Conservation (phyloP, 2,113 vertebrate species). For the Tetraodon nigroviridis region DNA sequence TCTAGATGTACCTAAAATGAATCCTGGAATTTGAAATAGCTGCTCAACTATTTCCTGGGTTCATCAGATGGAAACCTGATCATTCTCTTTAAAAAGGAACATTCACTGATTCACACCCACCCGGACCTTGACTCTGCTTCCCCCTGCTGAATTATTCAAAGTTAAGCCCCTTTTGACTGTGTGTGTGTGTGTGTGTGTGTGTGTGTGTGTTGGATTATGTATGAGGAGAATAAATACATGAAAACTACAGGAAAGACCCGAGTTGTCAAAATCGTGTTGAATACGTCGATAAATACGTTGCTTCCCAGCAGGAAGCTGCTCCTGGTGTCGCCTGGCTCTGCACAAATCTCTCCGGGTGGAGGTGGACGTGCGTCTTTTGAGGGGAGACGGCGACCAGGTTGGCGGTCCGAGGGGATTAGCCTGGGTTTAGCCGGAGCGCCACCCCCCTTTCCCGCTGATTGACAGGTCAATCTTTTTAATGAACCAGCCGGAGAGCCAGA, state of each 20-base stretch:
- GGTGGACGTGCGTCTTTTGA: too few species aligned
- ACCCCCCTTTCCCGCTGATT: background rate
- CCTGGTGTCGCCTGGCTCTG: too few species aligned
- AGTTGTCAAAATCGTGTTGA: background rate
- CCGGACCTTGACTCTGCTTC: background rate
- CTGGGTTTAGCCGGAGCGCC: too few species aligned
- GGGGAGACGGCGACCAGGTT: too few species aligned
- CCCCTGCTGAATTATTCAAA: background rate
- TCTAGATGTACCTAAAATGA: too few species aligned
- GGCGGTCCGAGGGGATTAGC: too few species aligned
- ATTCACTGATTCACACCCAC: background rate
- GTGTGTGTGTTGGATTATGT: background rate
- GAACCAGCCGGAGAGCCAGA: background rate
- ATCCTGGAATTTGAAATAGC: too few species aligned
- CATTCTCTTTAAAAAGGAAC: too few species aligned
- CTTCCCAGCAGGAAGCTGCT: too few species aligned
- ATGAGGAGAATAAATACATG: background rate
- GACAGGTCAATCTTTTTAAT: constrained; percentile 11
- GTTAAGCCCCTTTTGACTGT: background rate
- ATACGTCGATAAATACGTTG: background rate
- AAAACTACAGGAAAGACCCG: background rate
- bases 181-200: background rate
- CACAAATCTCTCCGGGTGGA: too few species aligned
- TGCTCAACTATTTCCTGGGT: too few species aligned
- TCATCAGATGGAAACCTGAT: too few species aligned